Conservation (phyloP, 2,888 invertebrate species). For the Zhuqinia jingwanae region DNA sequence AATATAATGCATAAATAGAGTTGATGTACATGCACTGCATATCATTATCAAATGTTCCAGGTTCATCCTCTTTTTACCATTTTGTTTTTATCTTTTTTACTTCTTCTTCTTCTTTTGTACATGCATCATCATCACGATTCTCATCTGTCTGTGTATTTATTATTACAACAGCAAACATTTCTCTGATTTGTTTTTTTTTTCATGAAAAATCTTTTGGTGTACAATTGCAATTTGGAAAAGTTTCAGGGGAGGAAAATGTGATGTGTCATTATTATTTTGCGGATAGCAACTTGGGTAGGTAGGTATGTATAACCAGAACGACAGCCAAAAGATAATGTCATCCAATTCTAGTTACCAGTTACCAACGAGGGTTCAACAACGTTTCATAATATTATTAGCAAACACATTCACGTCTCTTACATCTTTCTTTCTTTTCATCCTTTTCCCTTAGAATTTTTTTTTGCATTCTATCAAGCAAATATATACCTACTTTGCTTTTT, state of each 20-base stretch:
- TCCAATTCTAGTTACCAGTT: neutral
- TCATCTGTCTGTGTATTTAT: neutral
- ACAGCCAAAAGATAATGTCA: conserved; percentile 7
- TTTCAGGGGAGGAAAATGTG: too few relatives aligned
- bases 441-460: neutral
- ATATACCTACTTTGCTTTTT: too few relatives aligned
- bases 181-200: too few relatives aligned
- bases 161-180: neutral
- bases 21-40: conserved; percentile 60
- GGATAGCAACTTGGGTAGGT: conserved; percentile 6
- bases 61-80: neutral
- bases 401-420: neutral
- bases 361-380: too few relatives aligned
- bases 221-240: too few relatives aligned
- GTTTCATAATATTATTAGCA: neutral
- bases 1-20: conserved; percentile 67
- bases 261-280: neutral
- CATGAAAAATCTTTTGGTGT: too few relatives aligned
- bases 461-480: conserved; percentile 8
- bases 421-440: neutral
- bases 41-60: conserved; percentile 48
- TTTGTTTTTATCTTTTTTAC: conserved; percentile 13
- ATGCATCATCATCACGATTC: conserved; percentile 21
- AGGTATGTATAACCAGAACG: too few relatives aligned
- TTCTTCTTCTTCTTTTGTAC: neutral